Evolutionary conservation across 2,888 invertebrate species (phyloP), one percentile per base, ranked within the genome.

Genomic region (Sphecodes monilicornis): DNA sequence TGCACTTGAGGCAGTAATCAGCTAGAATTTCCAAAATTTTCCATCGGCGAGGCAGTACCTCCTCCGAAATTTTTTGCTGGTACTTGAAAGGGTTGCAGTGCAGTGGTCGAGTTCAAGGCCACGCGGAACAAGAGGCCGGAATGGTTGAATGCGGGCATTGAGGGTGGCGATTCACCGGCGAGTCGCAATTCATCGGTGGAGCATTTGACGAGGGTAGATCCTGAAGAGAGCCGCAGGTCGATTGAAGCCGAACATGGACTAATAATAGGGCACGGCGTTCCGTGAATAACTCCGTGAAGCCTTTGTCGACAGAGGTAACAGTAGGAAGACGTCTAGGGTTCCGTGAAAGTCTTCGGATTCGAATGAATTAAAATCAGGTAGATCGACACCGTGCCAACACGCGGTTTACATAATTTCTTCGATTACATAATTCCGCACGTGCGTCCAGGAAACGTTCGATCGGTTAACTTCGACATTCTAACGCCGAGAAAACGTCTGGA

Each of bases 121-220:
- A 6, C 5, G 16, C 39, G 26, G 82, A 80, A 82, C 54, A 80
- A 82, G 69, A 70, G 74, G 46, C 22, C 8, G n/a, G 3, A 32
- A 11, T n/a, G 41, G 3, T 43, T 75, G 75, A 75, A 75, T 75
- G 32, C 16, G 72, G 16, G 32, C 60, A 43, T 80, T 69, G 57
- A 69, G 50, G 68, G 57, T 50, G 73, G 80, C 50, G 68, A 80
- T 80, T 57, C 73, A 73, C 32, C 11, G 36, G 36, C 54, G 43
- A 73, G 29, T 73, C 80, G 73, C 81, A 13, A 50, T 81, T 75
- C 70, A 57, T 69, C 46, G 46, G 68, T n/a, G 32, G 60, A 41
- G 13, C 57, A 13, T 29, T 73, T 80, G 82, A 81, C 74, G 74
- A 82, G 75, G 82, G 75, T 82, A 71, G 46, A 18, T 29, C 29